Conservation (phyloP, 2,888 invertebrate genomes). For the Baccha elongata region DNA sequence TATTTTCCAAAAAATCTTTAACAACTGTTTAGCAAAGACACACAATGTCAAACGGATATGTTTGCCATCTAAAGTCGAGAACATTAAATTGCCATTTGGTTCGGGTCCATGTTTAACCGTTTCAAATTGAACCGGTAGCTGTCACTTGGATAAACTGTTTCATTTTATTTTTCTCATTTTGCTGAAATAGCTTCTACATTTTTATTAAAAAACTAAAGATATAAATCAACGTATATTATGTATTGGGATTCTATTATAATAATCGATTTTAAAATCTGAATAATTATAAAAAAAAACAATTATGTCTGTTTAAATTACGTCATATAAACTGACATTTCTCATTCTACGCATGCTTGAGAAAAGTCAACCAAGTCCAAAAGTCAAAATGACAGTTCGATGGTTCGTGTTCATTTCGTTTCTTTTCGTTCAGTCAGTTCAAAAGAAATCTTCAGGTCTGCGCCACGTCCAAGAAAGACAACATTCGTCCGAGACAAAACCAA, state of each 20-base stretch:
- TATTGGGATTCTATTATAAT: too few species aligned
- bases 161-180: neutral
- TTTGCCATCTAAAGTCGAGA: too few species aligned
- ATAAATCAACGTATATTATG: too few species aligned
- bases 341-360: neutral
- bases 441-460: neutral
- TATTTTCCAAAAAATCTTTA: too few species aligned
- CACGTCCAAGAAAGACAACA: slow-evolving; percentile 1
- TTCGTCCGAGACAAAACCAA: neutral
- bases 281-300: too few species aligned
- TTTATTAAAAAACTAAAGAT: too few species aligned
- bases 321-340: slow-evolving; percentile 2
- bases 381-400: slow-evolving; percentile 15
- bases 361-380: neutral
- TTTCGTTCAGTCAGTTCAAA: neutral
- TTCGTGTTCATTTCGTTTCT: neutral
- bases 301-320: neutral
- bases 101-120: neutral
- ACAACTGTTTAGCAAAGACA: too few species aligned
- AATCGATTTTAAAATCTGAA: too few species aligned
- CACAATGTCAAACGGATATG: too few species aligned
- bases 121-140: neutral
- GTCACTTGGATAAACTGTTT: neutral
- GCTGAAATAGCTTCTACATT: too few species aligned
- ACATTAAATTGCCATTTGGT: too few species aligned